These are phyloP conservation scores for Tholera decimalis DNA, from an alignment of 2,888 invertebrate genomes.

Conservation along the genomic window DNA sequence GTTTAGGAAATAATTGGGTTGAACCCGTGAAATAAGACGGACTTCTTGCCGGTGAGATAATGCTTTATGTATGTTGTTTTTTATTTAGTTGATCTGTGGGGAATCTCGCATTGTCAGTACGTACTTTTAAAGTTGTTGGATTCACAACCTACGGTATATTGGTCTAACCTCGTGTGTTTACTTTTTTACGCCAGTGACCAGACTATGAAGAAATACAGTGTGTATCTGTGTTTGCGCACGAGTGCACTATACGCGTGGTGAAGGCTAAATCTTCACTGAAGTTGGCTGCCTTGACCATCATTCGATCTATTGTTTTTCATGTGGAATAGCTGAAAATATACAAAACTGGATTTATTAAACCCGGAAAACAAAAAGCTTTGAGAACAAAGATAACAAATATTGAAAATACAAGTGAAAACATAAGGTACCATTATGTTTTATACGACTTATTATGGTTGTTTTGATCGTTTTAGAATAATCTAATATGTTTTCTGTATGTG, in stretches of 20 bases:
- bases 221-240: not conserved
- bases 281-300: not conserved
- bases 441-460: conserved; percentile 10
- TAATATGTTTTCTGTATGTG: conserved; percentile 19
- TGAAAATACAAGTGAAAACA: conserved; percentile 10
- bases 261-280: not conserved
- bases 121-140: not conserved
- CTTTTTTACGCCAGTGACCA: too few species aligned
- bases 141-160: not conserved
- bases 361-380: not conserved
- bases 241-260: not conserved
- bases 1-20: conserved; percentile 25
- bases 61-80: not conserved
- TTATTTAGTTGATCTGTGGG: not conserved
- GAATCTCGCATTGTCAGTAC: not conserved
- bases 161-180: too few species aligned
- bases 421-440: conserved; percentile 12
- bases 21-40: not conserved
- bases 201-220: not conserved
- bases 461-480: conserved; percentile 18
- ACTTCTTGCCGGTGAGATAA: not conserved
- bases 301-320: not conserved
- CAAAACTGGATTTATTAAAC: not conserved
- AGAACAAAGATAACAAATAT: conserved; percentile 13
- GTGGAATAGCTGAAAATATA: not conserved